Base-by-base conservation (phyloP, 2,113 vertebrate genomes). In the Notothenia rossii region DNA sequence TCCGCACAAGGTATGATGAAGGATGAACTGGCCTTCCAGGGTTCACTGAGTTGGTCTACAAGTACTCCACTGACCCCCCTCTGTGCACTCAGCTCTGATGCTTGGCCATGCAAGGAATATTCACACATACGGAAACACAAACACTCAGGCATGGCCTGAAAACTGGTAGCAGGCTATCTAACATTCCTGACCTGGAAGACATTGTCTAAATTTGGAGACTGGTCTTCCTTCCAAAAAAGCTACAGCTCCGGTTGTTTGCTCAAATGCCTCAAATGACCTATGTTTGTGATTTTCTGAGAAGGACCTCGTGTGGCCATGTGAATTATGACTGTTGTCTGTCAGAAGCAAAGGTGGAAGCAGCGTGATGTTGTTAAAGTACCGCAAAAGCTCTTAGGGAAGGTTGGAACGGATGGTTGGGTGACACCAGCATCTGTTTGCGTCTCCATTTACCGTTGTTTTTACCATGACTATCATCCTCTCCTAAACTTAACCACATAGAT, bases 1-100 rank as follows among this genome's bases (percentile, higher is more conserved):
- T 91, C 86, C 92, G 62, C 90, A 89, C 85, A 75, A 90, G 72
- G 79, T 91, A 94, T 92, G 86, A 92, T 87, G 84, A 88, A 86
- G 72, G 70, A 81, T 88, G 63, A 86, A 86, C 87, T 55, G 72
- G 86, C 74, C 76, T 90, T 82, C 76, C 49, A 80, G 92, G 88
- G 88, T 90, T 93, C 88, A 91, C 53, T 78, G 87, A 89, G 91
- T 92, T 91, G 87, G 72, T 86, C 86, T 82, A 64, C 70, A 67
- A 81, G 83, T 71, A 74, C 81, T 83, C 81, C 20, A 43, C 79
- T 88, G 75, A 79, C 84, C 76, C 83, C 88, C 82, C 62, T 83
- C 64, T 51, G 82, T 80, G 81, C 83, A 78, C 82, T 85, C 71
- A 88, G 81, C 86, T 84, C 84, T 46, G 43, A 88, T 80, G 81